A percentile compares a stretch with the other conserved stretches of the same genome.
Evolutionary conservation across 2,113 vertebrate species (phyloP).

Genomic region (Salvator merianae): DNA sequence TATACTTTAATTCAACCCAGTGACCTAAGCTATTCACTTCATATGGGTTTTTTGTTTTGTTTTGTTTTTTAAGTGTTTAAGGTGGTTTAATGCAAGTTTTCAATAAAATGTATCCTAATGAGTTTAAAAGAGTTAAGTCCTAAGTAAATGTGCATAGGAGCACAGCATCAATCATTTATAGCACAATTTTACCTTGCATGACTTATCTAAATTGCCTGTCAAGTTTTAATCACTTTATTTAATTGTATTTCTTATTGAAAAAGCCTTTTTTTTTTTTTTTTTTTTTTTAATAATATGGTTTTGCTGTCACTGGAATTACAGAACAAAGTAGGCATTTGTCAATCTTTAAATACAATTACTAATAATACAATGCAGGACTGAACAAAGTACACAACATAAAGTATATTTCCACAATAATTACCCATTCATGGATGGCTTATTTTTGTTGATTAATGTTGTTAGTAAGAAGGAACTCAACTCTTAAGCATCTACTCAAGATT

Average conservation of each 20-base stretch:
- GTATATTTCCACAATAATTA: conserved; percentile 29
- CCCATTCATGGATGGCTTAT: conserved; percentile 48
- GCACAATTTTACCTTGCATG: background rate
- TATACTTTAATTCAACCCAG: no score
- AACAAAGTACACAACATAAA: background rate
- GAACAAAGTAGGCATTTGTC: background rate
- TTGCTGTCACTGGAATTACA: conserved; percentile 3
- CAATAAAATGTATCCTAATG: background rate
- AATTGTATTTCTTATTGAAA: background rate
- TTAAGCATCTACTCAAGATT: conserved; percentile 48
- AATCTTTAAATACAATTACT: conserved; percentile 18
- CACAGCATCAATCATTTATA: background rate
- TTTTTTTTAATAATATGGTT: background rate
- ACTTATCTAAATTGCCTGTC: background rate
- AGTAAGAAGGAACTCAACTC: conserved; percentile 43
- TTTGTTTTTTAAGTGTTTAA: no score
- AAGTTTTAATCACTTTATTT: background rate
- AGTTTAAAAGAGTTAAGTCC: background rate
- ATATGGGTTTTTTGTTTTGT: no score
- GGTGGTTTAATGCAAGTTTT: background rate
- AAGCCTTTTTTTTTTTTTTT: background rate
- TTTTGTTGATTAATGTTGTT: conserved; percentile 32
- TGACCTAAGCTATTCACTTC: no score
- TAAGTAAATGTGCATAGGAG: background rate
- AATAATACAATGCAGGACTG: background rate